Evolutionary conservation across 2,888 invertebrate species (phyloP), one percentile per base, ranked within the genome.

Genomic region (Chesias legatella): DNA sequence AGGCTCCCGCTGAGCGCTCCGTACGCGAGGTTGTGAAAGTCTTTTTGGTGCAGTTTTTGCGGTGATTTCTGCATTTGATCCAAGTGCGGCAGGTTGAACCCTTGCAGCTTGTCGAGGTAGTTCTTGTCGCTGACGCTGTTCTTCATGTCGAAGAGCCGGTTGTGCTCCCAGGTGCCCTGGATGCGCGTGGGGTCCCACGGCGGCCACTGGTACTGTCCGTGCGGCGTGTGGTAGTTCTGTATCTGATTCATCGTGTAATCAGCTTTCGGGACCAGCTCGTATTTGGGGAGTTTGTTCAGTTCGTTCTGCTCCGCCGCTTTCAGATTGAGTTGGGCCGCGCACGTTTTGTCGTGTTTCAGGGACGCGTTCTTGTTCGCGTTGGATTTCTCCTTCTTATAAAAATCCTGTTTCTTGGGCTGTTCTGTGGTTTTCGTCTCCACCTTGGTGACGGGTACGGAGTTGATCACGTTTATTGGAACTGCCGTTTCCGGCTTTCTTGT

Each of bases 161-260:
- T 86, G 45, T 83, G 88, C 35, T 90, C 90, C 90, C 91, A 91
- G 0, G 90, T 74, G 43, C 79, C 69, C 39, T 83, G 86, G 34
- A 90, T 62, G 11, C 90, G 67, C 6, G 85, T 65, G 10, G 83
- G 81, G 51, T 91, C 90, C 91, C 91, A 91, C 1, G 85, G 83
- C 13, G 92, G 91, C 89, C 92, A 92, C 57, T 90, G 90, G 55
- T 92, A 92, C 60, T 92, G 92, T 0, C 88, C 75, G 48, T 89
- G 89, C 0, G 90, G 88, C 30, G 91, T 89, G 60, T 92, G 91
- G 60, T 92, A 93, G 61, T 92, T 93, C 1, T 92, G 91, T 33
- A 92, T 89, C 56, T 92, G 91, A 73, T 92, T 92, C 73, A 90
- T 89, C 1, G 90, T 72, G 56, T 91, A 92, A 56, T 92, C 92